These are phyloP conservation scores for Acrocephalus arundinaceus DNA, from an alignment of 2,113 vertebrate genomes.

Conservation along the genomic window DNA sequence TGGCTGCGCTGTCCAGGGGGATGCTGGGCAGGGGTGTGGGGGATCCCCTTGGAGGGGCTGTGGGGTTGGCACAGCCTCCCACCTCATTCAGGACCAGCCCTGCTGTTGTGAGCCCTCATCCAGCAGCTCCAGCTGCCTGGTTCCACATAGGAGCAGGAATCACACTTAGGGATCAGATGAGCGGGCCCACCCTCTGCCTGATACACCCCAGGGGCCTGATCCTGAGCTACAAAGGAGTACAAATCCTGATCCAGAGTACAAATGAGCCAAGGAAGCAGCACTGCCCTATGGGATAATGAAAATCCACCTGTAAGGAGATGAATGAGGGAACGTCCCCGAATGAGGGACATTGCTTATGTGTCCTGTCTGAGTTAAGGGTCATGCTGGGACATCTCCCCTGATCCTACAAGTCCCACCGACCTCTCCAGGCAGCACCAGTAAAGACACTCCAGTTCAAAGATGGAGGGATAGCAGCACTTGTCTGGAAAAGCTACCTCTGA, in stretches of 20 bases:
- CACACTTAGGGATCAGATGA: accelerated
- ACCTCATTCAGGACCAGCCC: neutral
- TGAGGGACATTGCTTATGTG: accelerated
- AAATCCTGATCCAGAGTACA: neutral
- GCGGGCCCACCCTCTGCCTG: neutral
- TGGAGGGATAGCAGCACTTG: accelerated
- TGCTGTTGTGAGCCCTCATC: accelerated
- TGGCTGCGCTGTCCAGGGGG: accelerated
- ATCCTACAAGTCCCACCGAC: neutral
- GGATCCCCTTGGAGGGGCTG: no score
- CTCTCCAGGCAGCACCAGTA: neutral
- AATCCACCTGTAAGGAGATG: neutral
- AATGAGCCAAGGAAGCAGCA: neutral
- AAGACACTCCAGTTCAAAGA: neutral
- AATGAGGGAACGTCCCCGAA: accelerated
- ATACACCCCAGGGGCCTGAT: neutral
- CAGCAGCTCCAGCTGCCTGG: neutral
- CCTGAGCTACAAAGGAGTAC: neutral
- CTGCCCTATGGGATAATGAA: neutral
- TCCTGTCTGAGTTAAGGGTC: neutral
- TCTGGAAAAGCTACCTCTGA: neutral
- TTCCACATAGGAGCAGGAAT: neutral
- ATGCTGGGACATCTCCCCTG: neutral
- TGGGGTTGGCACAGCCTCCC: neutral
- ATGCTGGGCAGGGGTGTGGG: neutral